A percentile compares a stretch with the other conserved stretches of the same genome.
Conservation (phyloP, 2,797 vertebrate species). For the Philypnodon macrostomus region DNA sequence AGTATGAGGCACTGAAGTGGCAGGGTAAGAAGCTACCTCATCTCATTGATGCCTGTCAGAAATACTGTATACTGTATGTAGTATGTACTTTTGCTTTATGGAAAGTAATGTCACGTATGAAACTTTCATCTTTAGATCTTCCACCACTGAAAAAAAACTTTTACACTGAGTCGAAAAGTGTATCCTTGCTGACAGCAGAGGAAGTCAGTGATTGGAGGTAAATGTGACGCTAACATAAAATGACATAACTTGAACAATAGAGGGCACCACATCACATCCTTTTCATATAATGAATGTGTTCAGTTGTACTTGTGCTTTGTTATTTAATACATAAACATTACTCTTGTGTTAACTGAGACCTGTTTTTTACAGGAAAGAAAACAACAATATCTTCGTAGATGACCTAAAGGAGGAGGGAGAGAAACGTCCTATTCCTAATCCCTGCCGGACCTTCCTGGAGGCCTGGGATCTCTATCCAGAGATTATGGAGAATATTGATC, state of each 20-base stretch:
- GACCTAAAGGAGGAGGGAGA: slow-evolving; percentile 84
- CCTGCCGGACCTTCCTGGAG: slow-evolving; percentile 86
- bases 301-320: too few species aligned
- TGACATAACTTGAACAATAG: background rate
- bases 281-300: too few species aligned
- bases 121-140: slow-evolving; percentile 67
- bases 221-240: slow-evolving; percentile 20
- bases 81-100: background rate
- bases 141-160: slow-evolving; percentile 88
- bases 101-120: background rate
- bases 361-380: slow-evolving; percentile 81
- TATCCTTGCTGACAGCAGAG: slow-evolving; percentile 77
- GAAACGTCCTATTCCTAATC: slow-evolving; percentile 85
- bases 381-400: slow-evolving; percentile 89
- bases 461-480: slow-evolving; percentile 85
- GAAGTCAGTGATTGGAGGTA: slow-evolving; percentile 87
- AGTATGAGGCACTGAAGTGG: slow-evolving; percentile 89
- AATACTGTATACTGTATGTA: background rate
- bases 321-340: background rate
- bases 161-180: slow-evolving; percentile 81
- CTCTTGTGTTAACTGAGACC: too few species aligned
- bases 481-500: slow-evolving; percentile 87
- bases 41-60: background rate
- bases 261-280: background rate
- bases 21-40: slow-evolving; percentile 73